Conservation (phyloP, 2,888 invertebrate species). For the Mactromeris polynyma region DNA sequence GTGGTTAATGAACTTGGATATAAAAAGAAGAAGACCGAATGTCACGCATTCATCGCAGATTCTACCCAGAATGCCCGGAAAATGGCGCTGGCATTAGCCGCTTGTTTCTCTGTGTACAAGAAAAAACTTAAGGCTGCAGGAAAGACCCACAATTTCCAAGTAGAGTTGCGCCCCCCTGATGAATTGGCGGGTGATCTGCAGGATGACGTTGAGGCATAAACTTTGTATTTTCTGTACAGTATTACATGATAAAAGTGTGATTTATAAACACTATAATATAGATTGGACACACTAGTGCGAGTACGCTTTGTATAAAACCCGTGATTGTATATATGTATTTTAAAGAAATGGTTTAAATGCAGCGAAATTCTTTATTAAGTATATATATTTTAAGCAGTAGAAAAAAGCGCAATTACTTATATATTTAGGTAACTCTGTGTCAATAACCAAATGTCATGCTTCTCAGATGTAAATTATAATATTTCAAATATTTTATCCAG, state of each 20-base stretch:
- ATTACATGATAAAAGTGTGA: neutral
- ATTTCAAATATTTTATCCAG: neutral
- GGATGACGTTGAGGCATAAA: slow-evolving; percentile 74
- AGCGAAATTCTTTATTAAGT: neutral
- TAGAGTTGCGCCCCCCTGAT: slow-evolving; percentile 82
- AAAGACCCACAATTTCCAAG: slow-evolving; percentile 80
- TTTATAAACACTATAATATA: neutral
- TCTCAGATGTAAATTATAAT: too few relatives aligned
- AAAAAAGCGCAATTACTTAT: neutral
- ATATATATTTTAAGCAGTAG: neutral
- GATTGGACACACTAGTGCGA: neutral
- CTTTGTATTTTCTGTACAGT: neutral
- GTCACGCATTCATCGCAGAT: slow-evolving; percentile 85
- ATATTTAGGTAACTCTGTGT: too few relatives aligned
- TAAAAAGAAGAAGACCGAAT: slow-evolving; percentile 81
- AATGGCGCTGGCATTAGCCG: slow-evolving; percentile 82
- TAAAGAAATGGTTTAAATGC: too few relatives aligned
- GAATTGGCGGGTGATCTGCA: slow-evolving; percentile 77
- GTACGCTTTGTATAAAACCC: neutral
- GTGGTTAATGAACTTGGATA: slow-evolving; percentile 85
- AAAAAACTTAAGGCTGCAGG: slow-evolving; percentile 78
- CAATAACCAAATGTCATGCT: too few relatives aligned
- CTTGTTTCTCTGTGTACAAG: slow-evolving; percentile 80
- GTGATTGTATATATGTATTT: too few relatives aligned
- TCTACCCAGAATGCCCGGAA: slow-evolving; percentile 80